A percentile compares a stretch with the other conserved stretches of the same genome.
These are phyloP conservation scores for Antheraea pernyi DNA, from an alignment of 1,140 invertebrate species.

Conservation along the genomic window DNA sequence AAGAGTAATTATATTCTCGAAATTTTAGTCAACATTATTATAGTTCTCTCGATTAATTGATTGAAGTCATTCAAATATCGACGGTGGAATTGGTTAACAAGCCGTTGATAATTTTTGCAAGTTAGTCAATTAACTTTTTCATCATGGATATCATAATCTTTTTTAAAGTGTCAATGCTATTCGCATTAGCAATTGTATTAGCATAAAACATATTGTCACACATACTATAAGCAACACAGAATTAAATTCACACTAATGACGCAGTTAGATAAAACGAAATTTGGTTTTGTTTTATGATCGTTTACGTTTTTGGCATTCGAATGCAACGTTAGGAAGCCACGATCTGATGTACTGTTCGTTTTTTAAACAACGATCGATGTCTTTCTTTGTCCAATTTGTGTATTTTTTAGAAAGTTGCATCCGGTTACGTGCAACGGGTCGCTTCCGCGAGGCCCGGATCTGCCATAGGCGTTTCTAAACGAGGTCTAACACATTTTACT, in stretches of 20 bases:
- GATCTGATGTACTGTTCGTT: neutral
- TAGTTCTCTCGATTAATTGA: too few species aligned
- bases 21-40: neutral
- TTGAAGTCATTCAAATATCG: too few species aligned
- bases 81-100: too few species aligned
- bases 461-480: slow-evolving; percentile 32
- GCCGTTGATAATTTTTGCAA: too few species aligned
- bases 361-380: neutral
- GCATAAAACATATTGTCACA: too few species aligned
- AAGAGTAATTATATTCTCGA: neutral
- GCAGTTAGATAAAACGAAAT: neutral
- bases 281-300: slow-evolving; percentile 1
- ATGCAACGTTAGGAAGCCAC: neutral
- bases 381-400: slow-evolving; percentile 1
- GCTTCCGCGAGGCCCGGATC: slow-evolving; percentile 54
- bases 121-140: too few species aligned
- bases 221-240: too few species aligned
- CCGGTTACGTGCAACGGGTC: slow-evolving; percentile 51
- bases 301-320: neutral
- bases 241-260: too few species aligned
- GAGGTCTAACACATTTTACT: slow-evolving; percentile 39
- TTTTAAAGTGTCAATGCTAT: too few species aligned
- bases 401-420: slow-evolving; percentile 76
- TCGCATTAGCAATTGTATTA: too few species aligned
- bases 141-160: too few species aligned